These are phyloP conservation scores for Tachina fera DNA, from an alignment of 2,888 invertebrate genomes.

Conservation along the genomic window DNA sequence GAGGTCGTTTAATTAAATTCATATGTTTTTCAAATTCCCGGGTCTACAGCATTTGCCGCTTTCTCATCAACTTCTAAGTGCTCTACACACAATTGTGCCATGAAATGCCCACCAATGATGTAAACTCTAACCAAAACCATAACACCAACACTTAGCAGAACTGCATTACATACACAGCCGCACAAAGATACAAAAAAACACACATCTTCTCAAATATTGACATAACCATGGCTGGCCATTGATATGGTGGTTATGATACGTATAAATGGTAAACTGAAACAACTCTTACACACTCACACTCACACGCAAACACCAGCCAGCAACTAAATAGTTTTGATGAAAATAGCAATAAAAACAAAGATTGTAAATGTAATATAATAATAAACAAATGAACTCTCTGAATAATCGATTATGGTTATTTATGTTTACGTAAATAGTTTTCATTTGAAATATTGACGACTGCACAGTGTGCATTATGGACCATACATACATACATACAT, in stretches of 20 bases:
- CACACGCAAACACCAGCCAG: neutral
- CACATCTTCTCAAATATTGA: slow-evolving; percentile 21
- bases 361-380: slow-evolving; percentile 13
- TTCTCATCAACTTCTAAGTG: too few relatives aligned
- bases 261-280: slow-evolving; percentile 24
- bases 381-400: slow-evolving; percentile 22
- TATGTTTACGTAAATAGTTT: neutral
- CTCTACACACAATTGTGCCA: too few relatives aligned
- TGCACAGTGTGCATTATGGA: too few relatives aligned
- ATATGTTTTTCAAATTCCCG: too few relatives aligned
- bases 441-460: too few relatives aligned
- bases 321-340: neutral
- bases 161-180: neutral
- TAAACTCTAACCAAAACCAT: neutral
- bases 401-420: slow-evolving; percentile 12
- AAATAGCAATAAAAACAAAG: neutral
- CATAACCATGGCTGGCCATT: slow-evolving; percentile 36
- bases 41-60: too few relatives aligned
- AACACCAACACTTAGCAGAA: slow-evolving; percentile 30
- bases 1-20: too few relatives aligned
- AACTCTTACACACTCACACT: slow-evolving; percentile 2
- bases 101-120: too few relatives aligned
- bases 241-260: slow-evolving; percentile 48
- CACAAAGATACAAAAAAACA: neutral
- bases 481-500: neutral